Base-by-base conservation (phyloP, 2,113 vertebrate species). In the Columbina picui region DNA sequence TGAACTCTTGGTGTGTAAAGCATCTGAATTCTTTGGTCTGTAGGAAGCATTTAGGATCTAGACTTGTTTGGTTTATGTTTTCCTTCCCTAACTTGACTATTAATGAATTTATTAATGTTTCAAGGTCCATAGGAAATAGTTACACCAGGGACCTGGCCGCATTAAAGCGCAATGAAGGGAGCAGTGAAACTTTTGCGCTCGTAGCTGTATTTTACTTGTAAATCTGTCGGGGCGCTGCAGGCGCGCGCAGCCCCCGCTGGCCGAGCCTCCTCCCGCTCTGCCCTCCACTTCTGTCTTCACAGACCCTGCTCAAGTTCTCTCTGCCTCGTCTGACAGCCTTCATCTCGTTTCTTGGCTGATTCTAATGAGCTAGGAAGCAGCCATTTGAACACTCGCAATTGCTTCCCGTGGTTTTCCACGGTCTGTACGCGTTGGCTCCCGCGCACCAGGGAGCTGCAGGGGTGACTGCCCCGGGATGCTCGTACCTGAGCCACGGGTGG, bases 91-190 rank as follows among this genome's bases (percentile, higher is more conserved):
- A 12, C 16, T 74, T 81, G 49, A 81, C n/a, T 74, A 65, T 86
- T 86, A 41, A 88, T 91, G 22, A 47, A 41, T 86, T 76, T 68
- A 25, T 64, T 64, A 65, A 76, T 57, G 27, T 47, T 87, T 49
- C 55, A 93, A n/a, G 49, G 59, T 53, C 43, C 17, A 2, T n/a
- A 36, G 53, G 65, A 30, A 60, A 25, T 18, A 11, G 69, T 26
- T 52, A 83, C 49, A 53, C 41, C 70, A 3, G 55, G 19, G 43
- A 17, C 29, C 34, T 64, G 64, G 26, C 59, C 76, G 43, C 80
- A 83, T 89, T 95, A 89, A 87, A 89, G 30, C 87, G 19, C 84
- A 89, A 49, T 77, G 73, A 91, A 53, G 84, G 84, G n/a, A 76
- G 50, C 1, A 81, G 77, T 29, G 55, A 57, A 71, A 74, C 59